phyloP scores from a whole-genome alignment of 1,140 invertebrate genomes.

The Yoshiicerus persimilis region DNA sequence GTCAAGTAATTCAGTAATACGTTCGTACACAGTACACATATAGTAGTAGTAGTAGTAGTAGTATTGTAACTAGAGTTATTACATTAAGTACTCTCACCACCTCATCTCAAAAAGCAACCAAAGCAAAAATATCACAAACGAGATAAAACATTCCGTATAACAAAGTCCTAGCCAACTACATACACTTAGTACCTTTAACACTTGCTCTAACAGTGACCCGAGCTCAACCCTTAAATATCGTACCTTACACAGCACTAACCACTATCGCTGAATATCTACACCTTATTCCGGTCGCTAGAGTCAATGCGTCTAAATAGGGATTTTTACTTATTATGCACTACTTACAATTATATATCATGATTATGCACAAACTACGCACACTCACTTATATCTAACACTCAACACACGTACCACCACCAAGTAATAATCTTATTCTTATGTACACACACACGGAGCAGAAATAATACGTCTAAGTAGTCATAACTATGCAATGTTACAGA shows the following conservation, averaged over 20 bases:
- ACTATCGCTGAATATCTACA: background rate
- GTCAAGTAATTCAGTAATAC: background rate
- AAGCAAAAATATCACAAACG: conserved; percentile 22
- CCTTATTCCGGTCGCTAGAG: background rate
- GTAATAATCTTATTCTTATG: no score
- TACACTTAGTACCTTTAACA: background rate
- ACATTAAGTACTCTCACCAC: background rate
- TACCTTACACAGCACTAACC: no score
- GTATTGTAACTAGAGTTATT: background rate
- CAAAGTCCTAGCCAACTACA: background rate
- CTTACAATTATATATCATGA: no score
- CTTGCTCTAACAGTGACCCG: background rate
- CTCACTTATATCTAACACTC: no score
- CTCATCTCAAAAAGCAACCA: background rate
- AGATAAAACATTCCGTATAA: conserved; percentile 20
- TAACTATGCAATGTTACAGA: no score
- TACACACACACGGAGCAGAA: no score
- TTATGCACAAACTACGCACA: no score
- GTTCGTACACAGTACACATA: background rate
- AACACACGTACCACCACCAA: no score
- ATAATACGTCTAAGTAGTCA: no score
- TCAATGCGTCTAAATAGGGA: no score
- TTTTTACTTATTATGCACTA: no score
- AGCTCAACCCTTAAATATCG: background rate
- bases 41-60: background rate